Evolutionary conservation across 2,113 vertebrate genomes (phyloP).

Genomic region (Fulmarus glacialis): DNA sequence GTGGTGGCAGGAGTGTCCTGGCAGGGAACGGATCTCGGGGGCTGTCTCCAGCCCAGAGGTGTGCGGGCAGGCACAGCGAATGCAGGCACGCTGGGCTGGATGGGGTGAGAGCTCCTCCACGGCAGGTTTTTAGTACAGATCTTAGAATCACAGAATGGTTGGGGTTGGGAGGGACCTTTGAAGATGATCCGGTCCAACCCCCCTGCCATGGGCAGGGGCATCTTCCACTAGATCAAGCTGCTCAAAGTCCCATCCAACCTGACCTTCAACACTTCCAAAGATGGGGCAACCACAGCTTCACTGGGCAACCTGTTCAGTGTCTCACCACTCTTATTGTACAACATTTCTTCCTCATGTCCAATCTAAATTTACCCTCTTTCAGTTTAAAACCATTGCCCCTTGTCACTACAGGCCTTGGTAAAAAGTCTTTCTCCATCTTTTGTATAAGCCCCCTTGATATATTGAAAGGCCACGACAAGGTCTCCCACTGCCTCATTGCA

Average conservation of each 20-base stretch:
- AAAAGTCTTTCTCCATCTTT: neutral
- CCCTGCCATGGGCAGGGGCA: neutral
- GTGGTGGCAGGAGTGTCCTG: neutral
- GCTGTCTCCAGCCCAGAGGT: neutral
- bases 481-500: neutral
- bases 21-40: neutral
- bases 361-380: neutral
- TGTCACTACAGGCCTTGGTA: neutral
- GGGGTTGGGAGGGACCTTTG: neutral
- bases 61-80: neutral
- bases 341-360: neutral
- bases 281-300: neutral
- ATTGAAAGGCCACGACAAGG: neutral
- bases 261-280: neutral
- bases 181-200: neutral
- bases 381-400: neutral
- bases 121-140: neutral
- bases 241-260: neutral
- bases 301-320: no score
- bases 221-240: rapidly evolving
- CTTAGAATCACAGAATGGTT: neutral
- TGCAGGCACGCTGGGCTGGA: neutral
- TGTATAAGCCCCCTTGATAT: neutral
- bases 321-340: rapidly evolving
- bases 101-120: neutral